These are phyloP conservation scores for Urechis unicinctus DNA, from an alignment of 2,888 invertebrate species.

Conservation along the genomic window DNA sequence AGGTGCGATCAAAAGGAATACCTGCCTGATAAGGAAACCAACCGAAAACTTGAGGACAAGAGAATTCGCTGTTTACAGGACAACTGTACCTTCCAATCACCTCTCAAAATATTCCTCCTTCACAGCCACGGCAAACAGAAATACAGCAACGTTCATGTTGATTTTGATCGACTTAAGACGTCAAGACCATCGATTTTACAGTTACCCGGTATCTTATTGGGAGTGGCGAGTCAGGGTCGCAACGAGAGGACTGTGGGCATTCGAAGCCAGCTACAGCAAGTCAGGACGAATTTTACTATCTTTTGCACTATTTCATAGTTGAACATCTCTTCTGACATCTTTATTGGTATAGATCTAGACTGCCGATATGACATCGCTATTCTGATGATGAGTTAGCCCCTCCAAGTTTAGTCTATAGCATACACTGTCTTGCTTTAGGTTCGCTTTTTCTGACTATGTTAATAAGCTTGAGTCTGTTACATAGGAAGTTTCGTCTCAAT, in stretches of 20 bases:
- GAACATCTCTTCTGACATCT: no score
- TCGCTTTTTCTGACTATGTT: no score
- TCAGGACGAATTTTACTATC: constrained; percentile 3
- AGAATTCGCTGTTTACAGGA: constrained; percentile 36
- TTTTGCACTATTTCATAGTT: background rate
- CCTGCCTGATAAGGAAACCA: constrained; percentile 26
- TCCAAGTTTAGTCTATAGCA: no score
- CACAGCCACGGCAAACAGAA: constrained; percentile 20
- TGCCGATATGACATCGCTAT: no score
- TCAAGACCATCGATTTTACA: background rate
- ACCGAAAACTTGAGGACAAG: constrained; percentile 25
- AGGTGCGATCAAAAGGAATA: constrained; percentile 29
- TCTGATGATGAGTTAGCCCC: no score
- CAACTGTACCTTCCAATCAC: constrained; percentile 19
- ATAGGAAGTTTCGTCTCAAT: no score
- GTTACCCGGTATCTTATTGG: background rate
- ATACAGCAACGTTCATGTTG: constrained; percentile 16
- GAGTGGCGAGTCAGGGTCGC: background rate
- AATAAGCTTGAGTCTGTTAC: no score
- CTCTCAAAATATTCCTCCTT: constrained; percentile 19
- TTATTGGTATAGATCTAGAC: no score
- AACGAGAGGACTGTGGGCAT: constrained; percentile 1
- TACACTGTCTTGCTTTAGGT: no score
- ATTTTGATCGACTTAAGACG: constrained; percentile 18
- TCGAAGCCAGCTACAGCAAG: constrained; percentile 17